phyloP scores from a whole-genome alignment of 2,888 invertebrate species.

The Elysia crispata region DNA sequence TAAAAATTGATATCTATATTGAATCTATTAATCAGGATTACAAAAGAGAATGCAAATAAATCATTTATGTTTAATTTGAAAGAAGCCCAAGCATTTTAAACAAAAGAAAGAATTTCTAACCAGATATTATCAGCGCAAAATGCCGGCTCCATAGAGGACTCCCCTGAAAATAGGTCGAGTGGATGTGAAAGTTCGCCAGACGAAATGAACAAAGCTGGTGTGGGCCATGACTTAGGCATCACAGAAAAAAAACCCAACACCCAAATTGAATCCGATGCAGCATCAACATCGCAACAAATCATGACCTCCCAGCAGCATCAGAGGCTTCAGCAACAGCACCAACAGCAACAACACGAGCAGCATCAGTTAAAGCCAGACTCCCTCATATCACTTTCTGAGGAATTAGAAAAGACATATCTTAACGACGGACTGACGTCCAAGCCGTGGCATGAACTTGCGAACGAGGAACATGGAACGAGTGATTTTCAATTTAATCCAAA shows the following conservation, averaged over 20 bases:
- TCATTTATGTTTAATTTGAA: no score
- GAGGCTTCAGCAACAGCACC: not conserved
- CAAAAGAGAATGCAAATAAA: no score
- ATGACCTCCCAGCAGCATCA: not conserved
- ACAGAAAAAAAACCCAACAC: constrained; percentile 10
- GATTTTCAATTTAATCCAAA: constrained; percentile 3
- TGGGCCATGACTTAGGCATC: not conserved
- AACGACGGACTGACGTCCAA: constrained; percentile 19
- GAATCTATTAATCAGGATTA: no score
- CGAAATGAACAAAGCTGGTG: no score
- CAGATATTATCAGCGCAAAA: constrained; percentile 40
- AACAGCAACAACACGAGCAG: constrained; percentile 6
- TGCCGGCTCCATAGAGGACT: no score
- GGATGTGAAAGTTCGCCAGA: no score
- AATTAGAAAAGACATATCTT: constrained; percentile 39
- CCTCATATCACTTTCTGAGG: constrained; percentile 38
- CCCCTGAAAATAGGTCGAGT: no score
- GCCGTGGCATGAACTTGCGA: constrained; percentile 43
- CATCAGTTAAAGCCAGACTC: constrained; percentile 1
- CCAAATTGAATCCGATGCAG: not conserved
- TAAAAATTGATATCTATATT: no score
- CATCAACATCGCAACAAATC: constrained; percentile 21
- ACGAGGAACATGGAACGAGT: constrained; percentile 23
- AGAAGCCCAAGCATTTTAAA: not conserved
- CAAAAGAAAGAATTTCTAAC: not conserved